These are phyloP conservation scores for Syngnathus acus DNA, from an alignment of 2,797 vertebrate species.

Conservation along the genomic window DNA sequence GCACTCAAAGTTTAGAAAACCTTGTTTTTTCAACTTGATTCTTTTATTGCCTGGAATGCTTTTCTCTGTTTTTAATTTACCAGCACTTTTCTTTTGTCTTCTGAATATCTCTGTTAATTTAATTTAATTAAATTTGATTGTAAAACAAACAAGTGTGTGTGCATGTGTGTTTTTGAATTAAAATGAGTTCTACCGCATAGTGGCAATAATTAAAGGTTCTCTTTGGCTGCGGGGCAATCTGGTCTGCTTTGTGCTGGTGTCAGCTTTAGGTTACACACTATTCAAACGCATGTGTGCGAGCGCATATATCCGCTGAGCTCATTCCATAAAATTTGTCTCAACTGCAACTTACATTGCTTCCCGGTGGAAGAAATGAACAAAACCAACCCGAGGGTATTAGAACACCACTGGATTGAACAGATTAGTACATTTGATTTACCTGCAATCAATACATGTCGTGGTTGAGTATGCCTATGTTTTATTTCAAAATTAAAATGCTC, in stretches of 20 bases:
- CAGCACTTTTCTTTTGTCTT: constrained; percentile 6
- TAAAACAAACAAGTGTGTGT: constrained; percentile 2
- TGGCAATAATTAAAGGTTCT: constrained; percentile 1
- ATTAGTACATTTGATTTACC: constrained; percentile 26
- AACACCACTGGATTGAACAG: constrained; percentile 4
- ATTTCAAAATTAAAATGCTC: no score
- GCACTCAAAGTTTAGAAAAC: constrained; percentile 34
- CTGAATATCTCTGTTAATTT: not conserved
- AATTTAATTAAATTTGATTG: no score
- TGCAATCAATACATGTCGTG: constrained; percentile 38
- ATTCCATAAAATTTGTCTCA: no score
- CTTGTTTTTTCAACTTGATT: constrained; percentile 31
- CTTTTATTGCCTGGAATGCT: constrained; percentile 17
- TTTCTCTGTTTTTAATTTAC: constrained; percentile 12
- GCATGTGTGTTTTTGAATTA: constrained; percentile 7
- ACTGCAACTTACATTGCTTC: not conserved
- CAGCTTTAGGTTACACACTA: constrained; percentile 16
- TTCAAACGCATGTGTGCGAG: not conserved
- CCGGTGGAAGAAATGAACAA: constrained; percentile 3
- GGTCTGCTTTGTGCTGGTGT: constrained; percentile 10
- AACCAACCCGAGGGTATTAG: constrained; percentile 12
- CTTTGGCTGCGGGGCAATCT: constrained; percentile 10
- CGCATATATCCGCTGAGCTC: not conserved
- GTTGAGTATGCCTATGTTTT: not conserved
- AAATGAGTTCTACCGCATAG: constrained; percentile 22